Percentiles rank a stretch among this genome's conserved stretches.
phyloP scores from a whole-genome alignment of 2,888 invertebrate species.

The Coremacera marginata region DNA sequence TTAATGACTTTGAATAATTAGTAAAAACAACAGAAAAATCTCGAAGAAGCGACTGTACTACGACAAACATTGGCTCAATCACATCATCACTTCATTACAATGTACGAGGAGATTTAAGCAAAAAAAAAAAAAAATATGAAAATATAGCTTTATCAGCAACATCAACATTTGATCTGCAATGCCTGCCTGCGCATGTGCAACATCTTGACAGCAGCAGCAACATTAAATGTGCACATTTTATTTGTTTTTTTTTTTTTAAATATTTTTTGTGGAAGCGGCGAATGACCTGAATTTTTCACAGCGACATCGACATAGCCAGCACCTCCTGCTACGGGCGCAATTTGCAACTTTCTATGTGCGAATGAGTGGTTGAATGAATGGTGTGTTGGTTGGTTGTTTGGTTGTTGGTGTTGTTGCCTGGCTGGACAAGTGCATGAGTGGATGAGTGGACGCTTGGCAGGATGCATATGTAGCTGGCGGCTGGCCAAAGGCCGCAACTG shows the following conservation, averaged over 20 bases:
- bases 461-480: background rate
- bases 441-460: no score
- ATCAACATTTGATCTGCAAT: background rate
- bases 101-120: background rate
- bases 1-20: slow-evolving; percentile 61
- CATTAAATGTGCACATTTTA: background rate
- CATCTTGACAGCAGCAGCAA: background rate
- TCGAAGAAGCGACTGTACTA: background rate
- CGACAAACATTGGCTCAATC: background rate
- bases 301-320: background rate
- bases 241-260: no score
- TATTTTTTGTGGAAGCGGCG: slow-evolving; percentile 18
- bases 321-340: slow-evolving; percentile 1
- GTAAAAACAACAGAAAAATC: slow-evolving; percentile 19
- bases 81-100: background rate
- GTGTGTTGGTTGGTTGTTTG: background rate
- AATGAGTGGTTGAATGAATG: background rate
- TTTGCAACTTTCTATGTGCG: slow-evolving; percentile 16
- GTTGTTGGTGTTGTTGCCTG: no score
- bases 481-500: background rate
- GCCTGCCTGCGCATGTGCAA: slow-evolving; percentile 9
- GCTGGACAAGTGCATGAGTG: no score
- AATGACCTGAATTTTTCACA: slow-evolving; percentile 28
- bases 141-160: slow-evolving; percentile 8
- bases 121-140: background rate